Evolutionary conservation across 2,888 invertebrate genomes (phyloP), one percentile per base, ranked within the genome.

Genomic region (Magallana nippona): DNA sequence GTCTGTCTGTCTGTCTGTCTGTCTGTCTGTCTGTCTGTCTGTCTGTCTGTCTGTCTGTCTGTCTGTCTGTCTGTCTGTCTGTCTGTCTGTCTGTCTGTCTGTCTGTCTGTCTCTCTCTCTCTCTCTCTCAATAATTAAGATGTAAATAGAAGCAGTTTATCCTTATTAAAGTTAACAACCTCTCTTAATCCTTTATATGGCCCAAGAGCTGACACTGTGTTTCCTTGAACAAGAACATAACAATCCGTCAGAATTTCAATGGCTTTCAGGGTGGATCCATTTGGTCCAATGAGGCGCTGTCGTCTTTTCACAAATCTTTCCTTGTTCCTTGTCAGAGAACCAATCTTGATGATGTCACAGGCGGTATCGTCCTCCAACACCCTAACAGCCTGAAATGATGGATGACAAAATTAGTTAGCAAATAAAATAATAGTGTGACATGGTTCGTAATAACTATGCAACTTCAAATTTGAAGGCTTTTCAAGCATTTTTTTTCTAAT

Each of bases 291-390:
- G 0, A 99, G 95, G 55, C 99, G 95, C 93, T 99, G 98, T 19
- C 99, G 95, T 89, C 99, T 95, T 94, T 99, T 99, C 0, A 99
- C 96, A 95, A 99, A 99, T 90, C 98, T 97, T 87, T 98, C 99
- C 88, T 93, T 93, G 93, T 98, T 99, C 81, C 96, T 95, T 0
- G 98, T 97, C 92, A 98, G 95, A 77, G 96, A 97, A 79, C 98
- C 97, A 87, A 99, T 98, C 95, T 99, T 99, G 79, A 99, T 98
- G 55, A 99, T 98, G 93, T 99, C 99, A 93, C 98, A 97, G 55
- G 97, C 96, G 62, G 97, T 96, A 88, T 98, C 98, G 94, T 99
- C 99, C 90, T 98, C 96, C 58, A 95, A 90, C 13, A 95, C 93
- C 79, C 94, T 91, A 3, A 94, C 86, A 11, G 95, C 95, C 94